Conservation (phyloP, 2,113 vertebrate genomes). For the Corythaixoides concolor region DNA sequence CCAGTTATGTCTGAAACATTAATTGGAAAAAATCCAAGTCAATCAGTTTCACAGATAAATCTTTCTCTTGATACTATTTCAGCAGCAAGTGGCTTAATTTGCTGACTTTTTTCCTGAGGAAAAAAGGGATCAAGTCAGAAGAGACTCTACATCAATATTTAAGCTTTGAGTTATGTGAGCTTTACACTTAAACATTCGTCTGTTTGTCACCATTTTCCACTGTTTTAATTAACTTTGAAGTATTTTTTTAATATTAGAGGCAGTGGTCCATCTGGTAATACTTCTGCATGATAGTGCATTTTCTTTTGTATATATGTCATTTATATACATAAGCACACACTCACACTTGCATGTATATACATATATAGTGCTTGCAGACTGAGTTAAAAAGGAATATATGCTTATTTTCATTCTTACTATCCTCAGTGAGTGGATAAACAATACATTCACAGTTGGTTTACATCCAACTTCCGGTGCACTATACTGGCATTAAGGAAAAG, state of each 20-base stretch:
- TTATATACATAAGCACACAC: background rate
- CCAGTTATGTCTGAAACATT: background rate
- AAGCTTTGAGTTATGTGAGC: background rate
- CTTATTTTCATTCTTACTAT: background rate
- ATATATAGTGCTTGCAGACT: background rate
- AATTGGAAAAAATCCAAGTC: background rate
- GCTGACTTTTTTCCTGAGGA: background rate
- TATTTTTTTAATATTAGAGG: background rate
- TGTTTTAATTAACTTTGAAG: background rate
- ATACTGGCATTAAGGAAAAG: slow-evolving; percentile 28
- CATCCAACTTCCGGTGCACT: background rate
- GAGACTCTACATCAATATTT: background rate
- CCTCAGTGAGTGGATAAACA: background rate
- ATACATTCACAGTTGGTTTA: background rate
- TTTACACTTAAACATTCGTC: background rate
- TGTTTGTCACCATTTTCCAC: background rate
- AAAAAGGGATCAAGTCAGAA: background rate
- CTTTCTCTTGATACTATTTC: background rate
- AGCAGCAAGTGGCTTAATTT: background rate
- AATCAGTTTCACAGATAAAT: background rate
- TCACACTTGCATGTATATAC: background rate
- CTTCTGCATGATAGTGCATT: background rate
- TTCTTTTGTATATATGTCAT: background rate
- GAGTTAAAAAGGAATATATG: background rate
- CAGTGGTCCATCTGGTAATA: background rate